These are phyloP conservation scores for Symphodus melops DNA, from an alignment of 2,113 vertebrate genomes.

Conservation along the genomic window DNA sequence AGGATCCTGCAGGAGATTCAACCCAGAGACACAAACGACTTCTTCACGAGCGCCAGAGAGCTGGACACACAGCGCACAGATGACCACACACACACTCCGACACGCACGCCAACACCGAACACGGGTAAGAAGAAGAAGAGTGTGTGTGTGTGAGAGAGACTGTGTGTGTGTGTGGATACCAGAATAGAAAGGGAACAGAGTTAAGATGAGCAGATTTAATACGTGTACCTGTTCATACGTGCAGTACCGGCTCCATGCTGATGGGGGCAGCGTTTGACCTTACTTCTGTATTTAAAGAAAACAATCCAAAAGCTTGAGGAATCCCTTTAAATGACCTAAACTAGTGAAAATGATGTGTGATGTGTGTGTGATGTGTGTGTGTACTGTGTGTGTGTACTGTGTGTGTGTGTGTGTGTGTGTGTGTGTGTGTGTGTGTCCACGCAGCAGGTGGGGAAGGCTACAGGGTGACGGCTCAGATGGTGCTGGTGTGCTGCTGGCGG, in stretches of 20 bases:
- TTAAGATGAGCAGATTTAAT: no score
- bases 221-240: not conserved
- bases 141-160: no score
- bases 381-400: no score
- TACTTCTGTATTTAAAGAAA: not conserved
- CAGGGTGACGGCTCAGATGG: conserved; percentile 95
- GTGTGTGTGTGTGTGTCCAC: no score
- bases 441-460: conserved; percentile 79
- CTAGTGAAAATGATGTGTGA: not conserved
- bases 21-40: conserved; percentile 94
- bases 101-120: conserved; percentile 43
- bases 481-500: conserved; percentile 97
- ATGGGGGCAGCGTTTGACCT: conserved; percentile 69
- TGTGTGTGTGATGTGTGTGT: no score
- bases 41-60: conserved; percentile 88
- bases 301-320: not conserved
- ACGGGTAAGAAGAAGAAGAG: conserved; percentile 45
- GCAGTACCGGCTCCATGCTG: conserved; percentile 73
- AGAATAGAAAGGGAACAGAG: no score
- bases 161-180: no score
- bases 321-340: not conserved
- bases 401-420: no score
- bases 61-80: conserved; percentile 77
- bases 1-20: conserved; percentile 93
- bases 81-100: conserved; percentile 51